Base-by-base conservation (phyloP, 1,140 invertebrate genomes). In the Cheumatopsyche charites region DNA sequence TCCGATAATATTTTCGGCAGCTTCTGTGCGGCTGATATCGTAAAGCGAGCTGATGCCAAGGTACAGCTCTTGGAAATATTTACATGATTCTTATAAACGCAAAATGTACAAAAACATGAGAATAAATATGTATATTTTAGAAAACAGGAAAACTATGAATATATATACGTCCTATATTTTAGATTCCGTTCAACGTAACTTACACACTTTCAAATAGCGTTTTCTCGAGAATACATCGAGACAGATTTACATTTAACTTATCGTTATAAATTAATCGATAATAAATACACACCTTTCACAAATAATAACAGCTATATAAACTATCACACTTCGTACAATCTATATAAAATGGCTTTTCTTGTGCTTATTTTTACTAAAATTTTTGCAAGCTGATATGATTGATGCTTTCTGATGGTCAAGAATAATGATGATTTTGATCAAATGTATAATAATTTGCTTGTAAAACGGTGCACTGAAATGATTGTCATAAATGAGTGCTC, bases 351-450 rank as follows among this genome's bases (percentile, higher is more conserved):
- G 67, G 70, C 66, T 49, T 52, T 11, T 70, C 29, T 75, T 75
- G 73, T 75, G 73, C 70, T 68, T 58, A 75, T 41, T 17, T 21
- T 70, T 25, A 58, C 70, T 75, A 74, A 23, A 52, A 36, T 26
- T 72, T 67, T 62, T 75, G 66, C 36, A 75, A 75, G 73, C 70
- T 75, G 73, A 75, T 75, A 75, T 75, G 73, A 61, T 75, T 29
- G 49, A 71, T 70, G 73, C 70, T 70, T 29, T 63, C 68, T 67
- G 52, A 45, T 71, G 70, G 73, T 75, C 70, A 75, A 17, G 66
- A 47, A 4, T 36, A 36, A 4, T 4, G 9, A 36, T 36, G 29
- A 36, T 4, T 36, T 3, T 9, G 29, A 49, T 5, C 3, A 15
- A 5, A 15, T 5, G 47, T 19, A 5, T 13, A 19, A 49, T 5